Evolutionary conservation across 2,113 vertebrate genomes (phyloP), one percentile per base, ranked within the genome.

Genomic region (Psophia crepitans): DNA sequence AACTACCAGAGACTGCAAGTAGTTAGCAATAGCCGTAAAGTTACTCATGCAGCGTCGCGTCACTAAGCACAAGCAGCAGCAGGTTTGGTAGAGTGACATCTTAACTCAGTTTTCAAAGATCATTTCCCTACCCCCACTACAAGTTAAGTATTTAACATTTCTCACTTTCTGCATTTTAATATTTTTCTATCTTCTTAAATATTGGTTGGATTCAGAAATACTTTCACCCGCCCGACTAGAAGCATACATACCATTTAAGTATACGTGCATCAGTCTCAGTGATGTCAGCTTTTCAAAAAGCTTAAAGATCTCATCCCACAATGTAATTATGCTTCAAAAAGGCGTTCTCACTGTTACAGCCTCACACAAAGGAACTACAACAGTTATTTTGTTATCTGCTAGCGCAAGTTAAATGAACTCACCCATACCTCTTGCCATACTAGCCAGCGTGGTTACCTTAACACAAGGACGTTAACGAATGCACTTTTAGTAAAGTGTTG

Each of bases 31-130:
- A 65, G 35, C 43, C 71, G 37, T 2, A 18, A 58, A 66, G 30
- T 56, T 1, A 3, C 23, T 61, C 14, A 15, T 1, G 19, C 39
- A 56, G 6, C 32, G 41, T 5, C 64, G 46, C 0, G 0, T 27
- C 73, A 14, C 43, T 9, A 12, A 71, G 6, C 32, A 44, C 63
- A 41, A 2, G 10, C 60, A 63, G 22, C 74, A 60, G 39, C 65
- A 77, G 51, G 13, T 26, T 17, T 27, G 26, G 6, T 3, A 37
- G 16, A 80, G 8, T 1, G 33, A 51, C 5, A n/a, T 44, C 89
- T 89, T 22, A 56, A 58, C 21, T 60, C 33, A 3, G 0, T 44
- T 84, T 63, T n/a, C 70, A 30, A 63, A 26, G 58, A 30, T n/a
- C 48, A 43, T 46, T 73, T 74, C 53, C 51, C 32, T 37, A 15